Evolutionary conservation across 2,888 invertebrate genomes (phyloP).

Genomic region (Amiota minor): DNA sequence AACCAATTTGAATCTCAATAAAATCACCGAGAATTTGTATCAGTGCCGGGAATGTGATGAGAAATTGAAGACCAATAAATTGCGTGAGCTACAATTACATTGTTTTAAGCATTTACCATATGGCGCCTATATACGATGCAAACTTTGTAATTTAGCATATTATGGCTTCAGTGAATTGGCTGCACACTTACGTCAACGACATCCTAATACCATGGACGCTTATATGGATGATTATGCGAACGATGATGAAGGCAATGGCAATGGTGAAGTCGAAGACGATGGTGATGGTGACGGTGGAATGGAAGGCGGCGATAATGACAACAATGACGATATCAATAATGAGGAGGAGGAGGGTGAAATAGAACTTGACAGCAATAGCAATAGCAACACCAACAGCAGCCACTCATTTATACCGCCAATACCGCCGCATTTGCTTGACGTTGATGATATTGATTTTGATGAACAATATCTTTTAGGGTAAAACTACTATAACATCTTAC

Average conservation of each 20-base stretch:
- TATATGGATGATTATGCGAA: slow-evolving; percentile 18
- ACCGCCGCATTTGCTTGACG: slow-evolving; percentile 57
- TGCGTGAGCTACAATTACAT: slow-evolving; percentile 62
- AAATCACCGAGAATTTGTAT: slow-evolving; percentile 53
- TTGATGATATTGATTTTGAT: slow-evolving; percentile 51
- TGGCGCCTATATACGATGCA: slow-evolving; percentile 63
- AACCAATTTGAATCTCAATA: slow-evolving; percentile 57
- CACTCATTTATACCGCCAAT: slow-evolving; percentile 54
- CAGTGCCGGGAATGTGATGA: slow-evolving; percentile 63
- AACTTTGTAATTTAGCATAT: slow-evolving; percentile 47
- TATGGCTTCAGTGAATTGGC: slow-evolving; percentile 54
- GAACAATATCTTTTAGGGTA: slow-evolving; percentile 58
- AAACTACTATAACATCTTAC: neutral
- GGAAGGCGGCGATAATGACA: neutral
- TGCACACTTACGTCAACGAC: slow-evolving; percentile 60
- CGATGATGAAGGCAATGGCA: neutral
- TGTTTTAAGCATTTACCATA: slow-evolving; percentile 64
- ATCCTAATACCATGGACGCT: slow-evolving; percentile 47
- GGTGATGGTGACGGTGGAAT: neutral
- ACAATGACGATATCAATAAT: neutral
- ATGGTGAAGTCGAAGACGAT: neutral
- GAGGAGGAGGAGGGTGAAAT: too few relatives aligned
- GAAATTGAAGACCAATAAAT: slow-evolving; percentile 58
- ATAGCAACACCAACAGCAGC: slow-evolving; percentile 26
- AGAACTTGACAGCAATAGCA: too few relatives aligned